Percentiles rank a stretch among this genome's conserved stretches.
phyloP scores from a whole-genome alignment of 2,113 vertebrate genomes.

The Strigops habroptila region DNA sequence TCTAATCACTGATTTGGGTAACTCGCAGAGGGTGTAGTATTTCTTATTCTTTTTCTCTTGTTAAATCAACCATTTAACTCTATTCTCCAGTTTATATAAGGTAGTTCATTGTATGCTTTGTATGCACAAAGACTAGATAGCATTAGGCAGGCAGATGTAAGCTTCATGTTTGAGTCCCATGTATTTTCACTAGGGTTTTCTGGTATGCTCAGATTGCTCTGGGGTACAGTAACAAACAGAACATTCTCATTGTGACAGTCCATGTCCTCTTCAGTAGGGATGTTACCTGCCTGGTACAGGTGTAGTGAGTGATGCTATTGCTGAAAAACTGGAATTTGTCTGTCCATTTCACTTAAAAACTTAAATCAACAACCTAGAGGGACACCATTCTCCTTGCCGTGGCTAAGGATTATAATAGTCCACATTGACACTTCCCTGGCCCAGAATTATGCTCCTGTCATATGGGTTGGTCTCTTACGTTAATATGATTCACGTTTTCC shows the following conservation, averaged over 20 bases:
- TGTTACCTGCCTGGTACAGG: neutral
- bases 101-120: neutral
- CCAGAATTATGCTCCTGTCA: neutral
- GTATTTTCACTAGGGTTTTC: neutral
- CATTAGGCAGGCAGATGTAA: neutral
- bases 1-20: neutral
- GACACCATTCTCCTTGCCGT: fast-evolving
- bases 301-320: neutral
- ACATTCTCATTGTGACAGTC: neutral
- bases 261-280: neutral
- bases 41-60: neutral
- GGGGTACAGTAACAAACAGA: neutral
- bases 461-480: neutral
- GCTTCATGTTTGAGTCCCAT: neutral
- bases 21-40: neutral
- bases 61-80: neutral
- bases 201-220: neutral
- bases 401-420: neutral
- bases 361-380: neutral
- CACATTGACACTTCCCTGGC: neutral
- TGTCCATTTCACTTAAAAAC: neutral
- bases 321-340: neutral
- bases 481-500: neutral
- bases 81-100: neutral
- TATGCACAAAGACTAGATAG: neutral